These are phyloP conservation scores for Allacma fusca DNA, from an alignment of 2,888 invertebrate genomes.

Conservation along the genomic window DNA sequence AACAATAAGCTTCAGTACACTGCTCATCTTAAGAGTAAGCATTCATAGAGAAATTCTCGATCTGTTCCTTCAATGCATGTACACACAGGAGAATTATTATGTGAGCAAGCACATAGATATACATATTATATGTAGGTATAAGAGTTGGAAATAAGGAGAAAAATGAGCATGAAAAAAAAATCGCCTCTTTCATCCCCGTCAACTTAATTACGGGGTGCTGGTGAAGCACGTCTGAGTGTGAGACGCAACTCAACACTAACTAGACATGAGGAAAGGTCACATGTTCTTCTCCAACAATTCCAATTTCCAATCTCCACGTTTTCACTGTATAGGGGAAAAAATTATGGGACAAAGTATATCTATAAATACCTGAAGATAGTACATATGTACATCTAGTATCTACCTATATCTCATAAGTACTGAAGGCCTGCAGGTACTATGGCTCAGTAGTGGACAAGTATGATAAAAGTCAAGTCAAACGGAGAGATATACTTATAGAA, in stretches of 20 bases:
- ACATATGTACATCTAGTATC: too few species aligned
- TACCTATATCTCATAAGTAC: too few species aligned
- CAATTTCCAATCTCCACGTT: constrained; percentile 23
- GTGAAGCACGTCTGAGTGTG: constrained; percentile 21
- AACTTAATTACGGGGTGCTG: constrained; percentile 23
- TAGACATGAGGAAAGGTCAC: constrained; percentile 23
- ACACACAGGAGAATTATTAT: neutral
- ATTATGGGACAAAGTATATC: constrained; percentile 1
- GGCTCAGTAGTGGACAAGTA: too few species aligned
- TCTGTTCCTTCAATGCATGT: neutral
- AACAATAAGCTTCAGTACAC: neutral
- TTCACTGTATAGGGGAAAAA: constrained; percentile 1
- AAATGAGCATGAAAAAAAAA: neutral
- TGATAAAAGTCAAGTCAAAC: too few species aligned
- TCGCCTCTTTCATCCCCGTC: constrained; percentile 26
- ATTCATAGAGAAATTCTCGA: neutral
- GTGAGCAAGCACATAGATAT: too few species aligned
- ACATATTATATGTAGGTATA: too few species aligned
- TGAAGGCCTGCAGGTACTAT: too few species aligned
- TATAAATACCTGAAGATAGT: neutral
- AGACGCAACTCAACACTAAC: constrained; percentile 27
- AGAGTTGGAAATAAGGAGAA: neutral
- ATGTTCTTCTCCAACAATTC: neutral
- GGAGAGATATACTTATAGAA: too few species aligned
- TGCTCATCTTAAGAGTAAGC: too few species aligned